Evolutionary conservation across 2,113 vertebrate genomes (phyloP).

Genomic region (Festucalex cinctus): DNA sequence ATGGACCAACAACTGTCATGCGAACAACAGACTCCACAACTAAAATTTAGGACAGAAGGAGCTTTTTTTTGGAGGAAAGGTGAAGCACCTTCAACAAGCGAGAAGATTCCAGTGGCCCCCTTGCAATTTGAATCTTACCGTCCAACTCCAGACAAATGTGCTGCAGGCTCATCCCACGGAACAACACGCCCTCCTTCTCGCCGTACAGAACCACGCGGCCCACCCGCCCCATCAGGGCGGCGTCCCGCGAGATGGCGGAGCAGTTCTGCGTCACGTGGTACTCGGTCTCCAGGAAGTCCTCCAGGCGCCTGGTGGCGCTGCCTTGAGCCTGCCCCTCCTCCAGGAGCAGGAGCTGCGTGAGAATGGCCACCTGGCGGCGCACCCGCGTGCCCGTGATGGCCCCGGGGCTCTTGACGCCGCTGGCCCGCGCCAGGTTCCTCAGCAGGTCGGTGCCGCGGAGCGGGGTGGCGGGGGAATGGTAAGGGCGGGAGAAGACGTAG

Average conservation of each 20-base stretch:
- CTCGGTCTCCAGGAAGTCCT: slow-evolving; percentile 73
- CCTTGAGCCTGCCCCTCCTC: slow-evolving; percentile 65
- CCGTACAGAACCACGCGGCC: slow-evolving; percentile 75
- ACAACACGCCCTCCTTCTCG: slow-evolving; percentile 74
- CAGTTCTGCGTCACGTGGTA: slow-evolving; percentile 77
- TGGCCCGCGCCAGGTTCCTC: slow-evolving; percentile 70
- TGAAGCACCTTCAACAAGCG: background rate
- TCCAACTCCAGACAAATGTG: slow-evolving; percentile 78
- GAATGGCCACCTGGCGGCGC: slow-evolving; percentile 74
- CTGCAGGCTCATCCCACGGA: slow-evolving; percentile 77
- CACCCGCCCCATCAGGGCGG: slow-evolving; percentile 72
- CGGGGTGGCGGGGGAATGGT: slow-evolving; percentile 75
- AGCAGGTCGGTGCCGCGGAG: slow-evolving; percentile 74
- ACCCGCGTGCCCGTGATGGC: slow-evolving; percentile 65
- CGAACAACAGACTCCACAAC: background rate
- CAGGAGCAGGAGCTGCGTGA: slow-evolving; percentile 73
- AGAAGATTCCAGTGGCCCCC: no score
- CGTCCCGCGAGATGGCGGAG: slow-evolving; percentile 66
- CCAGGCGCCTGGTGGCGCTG: slow-evolving; percentile 59
- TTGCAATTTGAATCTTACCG: slow-evolving; percentile 49
- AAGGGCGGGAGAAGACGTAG: slow-evolving; percentile 75
- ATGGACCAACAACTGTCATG: no score
- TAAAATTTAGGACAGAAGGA: no score
- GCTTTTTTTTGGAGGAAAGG: background rate
- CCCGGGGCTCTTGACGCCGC: slow-evolving; percentile 69